These are phyloP conservation scores for Amblyjoppa fuscipennis DNA, from an alignment of 2,888 invertebrate species.

Conservation along the genomic window DNA sequence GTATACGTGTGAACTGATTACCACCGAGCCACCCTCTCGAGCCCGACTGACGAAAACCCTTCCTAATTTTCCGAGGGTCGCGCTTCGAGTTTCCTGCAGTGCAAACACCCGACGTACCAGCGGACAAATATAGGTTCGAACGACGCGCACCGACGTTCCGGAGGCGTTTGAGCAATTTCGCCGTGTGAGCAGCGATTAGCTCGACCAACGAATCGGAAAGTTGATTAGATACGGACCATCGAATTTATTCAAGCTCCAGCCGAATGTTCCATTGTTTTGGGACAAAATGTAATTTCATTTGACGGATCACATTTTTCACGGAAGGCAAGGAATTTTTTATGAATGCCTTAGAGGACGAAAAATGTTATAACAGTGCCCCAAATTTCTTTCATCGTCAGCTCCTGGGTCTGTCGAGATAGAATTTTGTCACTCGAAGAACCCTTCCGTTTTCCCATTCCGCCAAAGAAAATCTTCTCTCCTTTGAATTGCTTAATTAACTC, in stretches of 20 bases:
- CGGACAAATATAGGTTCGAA: constrained; percentile 48
- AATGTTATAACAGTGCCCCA: neutral
- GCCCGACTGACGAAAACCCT: constrained; percentile 39
- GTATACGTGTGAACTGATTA: constrained; percentile 42
- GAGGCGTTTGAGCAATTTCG: constrained; percentile 40
- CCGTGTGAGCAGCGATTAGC: constrained; percentile 24
- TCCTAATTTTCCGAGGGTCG: constrained; percentile 31
- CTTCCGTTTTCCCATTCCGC: neutral
- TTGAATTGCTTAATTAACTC: neutral
- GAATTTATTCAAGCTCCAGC: neutral
- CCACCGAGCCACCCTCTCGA: constrained; percentile 19
- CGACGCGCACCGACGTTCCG: neutral
- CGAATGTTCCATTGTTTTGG: neutral
- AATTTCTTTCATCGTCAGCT: neutral
- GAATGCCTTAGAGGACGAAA: neutral
- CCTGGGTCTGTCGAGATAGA: neutral
- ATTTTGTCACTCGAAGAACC: neutral
- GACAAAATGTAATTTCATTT: neutral
- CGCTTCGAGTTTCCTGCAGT: constrained; percentile 20
- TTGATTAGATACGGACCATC: neutral
- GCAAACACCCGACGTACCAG: constrained; percentile 32
- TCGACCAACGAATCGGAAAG: neutral
- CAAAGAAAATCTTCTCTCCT: neutral
- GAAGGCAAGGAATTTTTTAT: neutral
- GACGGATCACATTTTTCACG: neutral